Percentiles rank a stretch among this genome's conserved stretches.
phyloP scores from a whole-genome alignment of 2,797 vertebrate species.

The Betta splendens region DNA sequence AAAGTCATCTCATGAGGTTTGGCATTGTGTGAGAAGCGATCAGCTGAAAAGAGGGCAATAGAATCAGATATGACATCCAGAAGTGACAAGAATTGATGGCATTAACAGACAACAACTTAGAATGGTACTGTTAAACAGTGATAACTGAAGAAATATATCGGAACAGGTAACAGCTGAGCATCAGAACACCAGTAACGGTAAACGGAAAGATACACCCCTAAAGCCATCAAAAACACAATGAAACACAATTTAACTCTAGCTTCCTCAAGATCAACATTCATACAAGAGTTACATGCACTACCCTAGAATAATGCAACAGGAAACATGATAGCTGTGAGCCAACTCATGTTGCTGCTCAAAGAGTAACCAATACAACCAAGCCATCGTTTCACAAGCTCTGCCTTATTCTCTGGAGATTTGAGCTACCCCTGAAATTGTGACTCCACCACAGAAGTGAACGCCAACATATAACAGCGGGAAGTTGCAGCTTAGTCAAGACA shows the following conservation, averaged over 20 bases:
- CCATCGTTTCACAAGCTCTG: neutral
- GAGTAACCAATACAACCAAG: constrained; percentile 18
- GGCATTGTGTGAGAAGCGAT: neutral
- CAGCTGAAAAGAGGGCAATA: neutral
- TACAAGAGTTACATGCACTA: constrained; percentile 17
- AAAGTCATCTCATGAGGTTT: neutral
- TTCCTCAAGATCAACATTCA: constrained; percentile 20
- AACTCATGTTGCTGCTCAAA: too few species aligned
- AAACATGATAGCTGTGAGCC: constrained; percentile 24
- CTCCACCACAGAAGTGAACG: constrained; percentile 1
- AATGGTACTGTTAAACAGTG: too few species aligned
- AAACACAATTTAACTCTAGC: constrained; percentile 6
- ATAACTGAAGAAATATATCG: too few species aligned
- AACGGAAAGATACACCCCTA: neutral
- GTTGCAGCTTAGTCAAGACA: constrained; percentile 11
- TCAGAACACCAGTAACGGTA: neutral
- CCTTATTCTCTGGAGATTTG: neutral
- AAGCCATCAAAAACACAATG: constrained; percentile 2
- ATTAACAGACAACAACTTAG: too few species aligned
- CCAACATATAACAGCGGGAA: constrained; percentile 11
- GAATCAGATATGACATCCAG: neutral
- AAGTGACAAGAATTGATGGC: neutral
- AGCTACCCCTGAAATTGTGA: neutral
- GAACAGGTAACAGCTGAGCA: too few species aligned
- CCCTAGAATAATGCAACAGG: constrained; percentile 31